Percentiles rank a stretch among this genome's conserved stretches.
Conservation (phyloP, 2,888 invertebrate species). For the Taphrorychus bicolor region DNA sequence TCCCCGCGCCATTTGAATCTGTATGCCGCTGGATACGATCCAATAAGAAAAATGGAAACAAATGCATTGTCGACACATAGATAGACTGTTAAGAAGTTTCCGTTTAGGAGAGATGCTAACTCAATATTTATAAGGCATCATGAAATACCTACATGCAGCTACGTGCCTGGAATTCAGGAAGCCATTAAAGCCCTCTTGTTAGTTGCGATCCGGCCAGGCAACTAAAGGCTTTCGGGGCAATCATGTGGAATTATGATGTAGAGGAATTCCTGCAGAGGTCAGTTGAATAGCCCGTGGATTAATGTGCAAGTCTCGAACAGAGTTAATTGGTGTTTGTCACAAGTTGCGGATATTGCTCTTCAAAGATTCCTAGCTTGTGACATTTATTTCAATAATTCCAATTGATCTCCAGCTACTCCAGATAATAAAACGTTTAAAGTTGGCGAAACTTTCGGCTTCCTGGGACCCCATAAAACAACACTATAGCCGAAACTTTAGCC, state of each 20-base stretch:
- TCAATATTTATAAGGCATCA: constrained; percentile 20
- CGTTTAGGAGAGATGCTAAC: not conserved
- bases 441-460: constrained; percentile 15
- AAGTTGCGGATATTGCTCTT: not conserved
- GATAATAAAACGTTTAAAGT: constrained; percentile 23
- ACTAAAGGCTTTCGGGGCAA: constrained; percentile 14
- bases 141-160: constrained; percentile 25
- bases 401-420: constrained; percentile 16
- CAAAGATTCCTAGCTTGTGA: constrained; percentile 1
- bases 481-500: constrained; percentile 13
- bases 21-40: not conserved
- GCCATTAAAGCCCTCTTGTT: constrained; percentile 26
- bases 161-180: constrained; percentile 33
- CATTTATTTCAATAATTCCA: constrained; percentile 28
- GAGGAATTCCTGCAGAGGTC: not conserved
- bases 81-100: not conserved
- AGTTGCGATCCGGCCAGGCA: constrained; percentile 9
- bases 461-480: constrained; percentile 22
- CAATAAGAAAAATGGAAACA: not conserved
- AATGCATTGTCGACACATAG: not conserved
- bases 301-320: not conserved
- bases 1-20: not conserved
- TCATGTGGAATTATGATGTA: constrained; percentile 11
- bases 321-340: not conserved
- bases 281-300: not conserved